Conservation (phyloP, 2,888 invertebrate genomes). For the Spilarctia lutea region DNA sequence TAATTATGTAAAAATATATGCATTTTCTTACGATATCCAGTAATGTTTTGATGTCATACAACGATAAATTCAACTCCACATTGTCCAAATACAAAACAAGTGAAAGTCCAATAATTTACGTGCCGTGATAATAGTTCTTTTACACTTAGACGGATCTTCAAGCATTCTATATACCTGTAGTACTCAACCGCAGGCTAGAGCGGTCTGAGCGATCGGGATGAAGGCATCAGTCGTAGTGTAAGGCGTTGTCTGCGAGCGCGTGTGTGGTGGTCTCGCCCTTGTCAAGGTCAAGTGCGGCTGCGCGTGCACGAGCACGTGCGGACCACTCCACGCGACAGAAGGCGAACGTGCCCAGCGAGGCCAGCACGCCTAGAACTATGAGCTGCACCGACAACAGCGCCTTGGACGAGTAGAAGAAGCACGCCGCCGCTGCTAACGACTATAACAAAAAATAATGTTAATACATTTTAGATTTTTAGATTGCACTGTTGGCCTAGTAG, state of each 20-base stretch:
- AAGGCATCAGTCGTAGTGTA: slow-evolving; percentile 75
- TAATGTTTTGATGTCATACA: not conserved
- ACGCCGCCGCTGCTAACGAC: slow-evolving; percentile 94
- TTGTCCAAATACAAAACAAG: not conserved
- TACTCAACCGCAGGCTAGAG: not conserved
- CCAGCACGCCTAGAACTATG: slow-evolving; percentile 89
- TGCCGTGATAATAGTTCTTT: not conserved
- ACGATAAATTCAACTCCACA: not conserved
- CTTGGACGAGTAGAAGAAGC: slow-evolving; percentile 93
- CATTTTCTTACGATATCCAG: not conserved
- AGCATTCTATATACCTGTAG: not conserved
- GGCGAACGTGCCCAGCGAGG: slow-evolving; percentile 90
- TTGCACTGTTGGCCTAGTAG: too few relatives aligned
- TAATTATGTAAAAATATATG: not conserved
- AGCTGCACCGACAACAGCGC: slow-evolving; percentile 91
- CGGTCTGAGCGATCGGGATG: not conserved
- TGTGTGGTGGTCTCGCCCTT: slow-evolving; percentile 69
- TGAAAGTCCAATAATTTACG: not conserved
- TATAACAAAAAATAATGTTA: slow-evolving; percentile 63
- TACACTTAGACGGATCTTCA: not conserved
- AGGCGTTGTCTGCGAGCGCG: slow-evolving; percentile 72
- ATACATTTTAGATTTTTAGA: too few relatives aligned
- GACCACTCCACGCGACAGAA: slow-evolving; percentile 93
- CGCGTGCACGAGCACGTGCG: slow-evolving; percentile 69
- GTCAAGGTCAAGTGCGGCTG: slow-evolving; percentile 68